A percentile compares a stretch with the other conserved stretches of the same genome.
phyloP scores from a whole-genome alignment of 2,113 vertebrate species.

The Oceanodroma tethys region DNA sequence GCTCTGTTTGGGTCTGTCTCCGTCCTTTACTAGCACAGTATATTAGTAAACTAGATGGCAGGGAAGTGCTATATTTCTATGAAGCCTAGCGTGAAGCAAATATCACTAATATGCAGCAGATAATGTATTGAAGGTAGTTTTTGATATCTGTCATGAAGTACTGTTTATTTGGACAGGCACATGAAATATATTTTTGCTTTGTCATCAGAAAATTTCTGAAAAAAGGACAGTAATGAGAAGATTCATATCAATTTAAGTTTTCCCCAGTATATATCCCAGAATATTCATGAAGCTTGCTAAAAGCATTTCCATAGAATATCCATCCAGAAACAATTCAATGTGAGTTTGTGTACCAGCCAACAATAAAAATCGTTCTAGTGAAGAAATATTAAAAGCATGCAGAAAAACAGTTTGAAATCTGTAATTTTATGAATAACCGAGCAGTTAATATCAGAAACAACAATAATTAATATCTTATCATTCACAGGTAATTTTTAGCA shows the following conservation, averaged over 20 bases:
- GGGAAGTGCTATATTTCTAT: background rate
- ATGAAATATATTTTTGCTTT: background rate
- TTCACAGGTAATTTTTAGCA: background rate
- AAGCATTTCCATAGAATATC: background rate
- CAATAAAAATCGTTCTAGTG: background rate
- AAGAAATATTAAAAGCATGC: background rate
- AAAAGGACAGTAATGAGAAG: background rate
- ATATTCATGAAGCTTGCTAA: background rate
- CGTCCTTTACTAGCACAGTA: background rate
- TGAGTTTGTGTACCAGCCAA: background rate
- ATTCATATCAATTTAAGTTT: background rate
- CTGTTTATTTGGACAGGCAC: background rate
- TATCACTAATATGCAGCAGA: background rate
- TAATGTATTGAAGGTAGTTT: background rate
- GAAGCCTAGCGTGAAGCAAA: background rate
- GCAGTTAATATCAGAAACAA: background rate
- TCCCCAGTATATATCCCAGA: background rate
- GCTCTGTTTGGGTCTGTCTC: background rate
- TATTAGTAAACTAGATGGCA: background rate
- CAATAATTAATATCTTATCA: background rate
- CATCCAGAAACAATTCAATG: background rate
- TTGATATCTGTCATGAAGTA: background rate
- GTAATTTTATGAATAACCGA: background rate
- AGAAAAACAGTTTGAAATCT: background rate
- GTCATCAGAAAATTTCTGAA: background rate